phyloP scores from a whole-genome alignment of 2,113 vertebrate species.

The Tapirus terrestris region DNA sequence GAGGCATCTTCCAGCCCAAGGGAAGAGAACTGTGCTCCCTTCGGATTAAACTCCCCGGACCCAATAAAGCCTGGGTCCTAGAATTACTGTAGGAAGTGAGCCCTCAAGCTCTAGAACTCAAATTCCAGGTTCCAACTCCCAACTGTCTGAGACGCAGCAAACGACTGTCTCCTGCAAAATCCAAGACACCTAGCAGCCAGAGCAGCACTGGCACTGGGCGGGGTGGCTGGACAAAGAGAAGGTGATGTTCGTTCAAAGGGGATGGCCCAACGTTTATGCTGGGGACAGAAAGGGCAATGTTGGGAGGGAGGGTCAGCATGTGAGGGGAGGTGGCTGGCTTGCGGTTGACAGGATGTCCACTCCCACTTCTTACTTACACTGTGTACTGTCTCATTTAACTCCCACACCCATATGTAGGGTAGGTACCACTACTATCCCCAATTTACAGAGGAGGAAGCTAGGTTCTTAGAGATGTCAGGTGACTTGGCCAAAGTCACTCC shows the following conservation, averaged over 20 bases:
- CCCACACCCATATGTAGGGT: accelerated
- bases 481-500: background rate
- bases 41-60: background rate
- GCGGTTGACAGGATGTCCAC: background rate
- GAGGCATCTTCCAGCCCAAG: background rate
- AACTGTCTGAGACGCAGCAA: background rate
- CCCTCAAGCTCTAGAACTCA: background rate
- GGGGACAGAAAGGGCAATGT: no score
- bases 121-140: background rate
- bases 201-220: background rate
- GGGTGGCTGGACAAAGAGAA: background rate
- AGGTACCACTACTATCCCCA: background rate
- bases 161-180: background rate
- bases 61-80: background rate
- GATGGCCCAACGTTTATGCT: background rate
- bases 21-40: background rate
- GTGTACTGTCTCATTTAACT: background rate
- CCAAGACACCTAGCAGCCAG: background rate
- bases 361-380: background rate
- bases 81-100: background rate
- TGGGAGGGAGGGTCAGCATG: background rate
- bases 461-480: no score
- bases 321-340: background rate
- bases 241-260: background rate
- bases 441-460: background rate